A percentile compares a stretch with the other conserved stretches of the same genome.
phyloP scores from a whole-genome alignment of 1,140 invertebrate genomes.

The Parasteatoda tepidariorum region DNA sequence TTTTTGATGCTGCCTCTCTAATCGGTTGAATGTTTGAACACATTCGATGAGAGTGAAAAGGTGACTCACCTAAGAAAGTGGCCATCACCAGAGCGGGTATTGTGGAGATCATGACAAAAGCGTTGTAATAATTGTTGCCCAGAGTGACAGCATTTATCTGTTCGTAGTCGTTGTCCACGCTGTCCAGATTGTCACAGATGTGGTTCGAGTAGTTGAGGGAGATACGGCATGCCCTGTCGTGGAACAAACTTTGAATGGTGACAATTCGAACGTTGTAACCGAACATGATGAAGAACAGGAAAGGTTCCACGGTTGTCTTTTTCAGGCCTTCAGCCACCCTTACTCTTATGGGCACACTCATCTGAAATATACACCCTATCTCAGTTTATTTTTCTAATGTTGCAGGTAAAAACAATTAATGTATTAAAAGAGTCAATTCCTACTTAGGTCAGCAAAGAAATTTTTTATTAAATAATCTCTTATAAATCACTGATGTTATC shows the following conservation, averaged over 20 bases:
- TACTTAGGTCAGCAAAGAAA: no score
- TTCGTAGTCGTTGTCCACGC: slow-evolving; percentile 62
- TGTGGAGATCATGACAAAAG: slow-evolving; percentile 59
- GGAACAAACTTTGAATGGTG: slow-evolving; percentile 69
- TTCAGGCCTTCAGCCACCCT: slow-evolving; percentile 3
- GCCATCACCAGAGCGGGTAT: slow-evolving; percentile 69
- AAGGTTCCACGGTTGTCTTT: slow-evolving; percentile 69
- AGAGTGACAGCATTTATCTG: neutral
- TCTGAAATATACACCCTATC: no score
- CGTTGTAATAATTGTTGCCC: slow-evolving; percentile 66
- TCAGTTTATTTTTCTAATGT: no score
- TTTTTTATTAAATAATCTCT: no score
- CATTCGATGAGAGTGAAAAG: no score
- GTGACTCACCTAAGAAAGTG: slow-evolving; percentile 64
- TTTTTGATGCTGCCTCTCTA: no score
- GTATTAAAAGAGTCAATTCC: no score
- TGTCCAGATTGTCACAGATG: slow-evolving; percentile 65
- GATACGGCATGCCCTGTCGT: slow-evolving; percentile 66
- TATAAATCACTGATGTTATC: no score
- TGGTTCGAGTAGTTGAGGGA: slow-evolving; percentile 60
- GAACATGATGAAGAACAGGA: slow-evolving; percentile 71
- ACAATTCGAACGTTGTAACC: slow-evolving; percentile 67
- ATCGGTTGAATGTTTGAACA: no score
- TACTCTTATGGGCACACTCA: neutral
- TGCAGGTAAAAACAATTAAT: no score